phyloP scores from a whole-genome alignment of 2,888 invertebrate species.

The Agrotis puta region DNA sequence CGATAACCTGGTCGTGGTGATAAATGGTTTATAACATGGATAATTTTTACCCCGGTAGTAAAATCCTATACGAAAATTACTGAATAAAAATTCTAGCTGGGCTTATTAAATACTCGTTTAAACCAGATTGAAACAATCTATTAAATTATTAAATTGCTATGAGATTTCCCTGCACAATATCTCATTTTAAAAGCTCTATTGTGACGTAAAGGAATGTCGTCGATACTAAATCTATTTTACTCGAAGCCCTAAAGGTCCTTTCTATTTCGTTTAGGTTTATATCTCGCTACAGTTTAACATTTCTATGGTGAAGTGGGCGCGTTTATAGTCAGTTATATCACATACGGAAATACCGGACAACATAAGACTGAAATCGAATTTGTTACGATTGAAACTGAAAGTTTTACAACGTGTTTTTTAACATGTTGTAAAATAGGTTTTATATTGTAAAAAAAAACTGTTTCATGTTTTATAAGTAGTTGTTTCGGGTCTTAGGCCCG shows the following conservation, averaged over 20 bases:
- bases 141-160: no score
- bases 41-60: no score
- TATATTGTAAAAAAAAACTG: background rate
- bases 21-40: no score
- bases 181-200: no score
- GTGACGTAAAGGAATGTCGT: background rate
- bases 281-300: background rate
- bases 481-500: no score
- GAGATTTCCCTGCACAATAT: no score
- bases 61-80: no score
- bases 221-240: background rate
- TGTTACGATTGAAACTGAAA: background rate
- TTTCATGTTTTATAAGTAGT: no score
- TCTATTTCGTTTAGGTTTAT: conserved; percentile 1
- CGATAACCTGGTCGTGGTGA: no score
- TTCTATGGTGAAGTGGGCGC: conserved; percentile 25
- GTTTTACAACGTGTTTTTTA: background rate
- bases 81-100: no score
- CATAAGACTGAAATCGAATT: conserved; percentile 20
- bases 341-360: background rate
- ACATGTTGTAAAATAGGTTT: background rate
- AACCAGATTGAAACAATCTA: no score
- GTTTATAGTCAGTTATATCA: conserved; percentile 8
- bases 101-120: no score
- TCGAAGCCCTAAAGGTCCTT: background rate